Evolutionary conservation across 2,888 invertebrate species (phyloP), one percentile per base, ranked within the genome.

Genomic region (Cephus nigrinus): DNA sequence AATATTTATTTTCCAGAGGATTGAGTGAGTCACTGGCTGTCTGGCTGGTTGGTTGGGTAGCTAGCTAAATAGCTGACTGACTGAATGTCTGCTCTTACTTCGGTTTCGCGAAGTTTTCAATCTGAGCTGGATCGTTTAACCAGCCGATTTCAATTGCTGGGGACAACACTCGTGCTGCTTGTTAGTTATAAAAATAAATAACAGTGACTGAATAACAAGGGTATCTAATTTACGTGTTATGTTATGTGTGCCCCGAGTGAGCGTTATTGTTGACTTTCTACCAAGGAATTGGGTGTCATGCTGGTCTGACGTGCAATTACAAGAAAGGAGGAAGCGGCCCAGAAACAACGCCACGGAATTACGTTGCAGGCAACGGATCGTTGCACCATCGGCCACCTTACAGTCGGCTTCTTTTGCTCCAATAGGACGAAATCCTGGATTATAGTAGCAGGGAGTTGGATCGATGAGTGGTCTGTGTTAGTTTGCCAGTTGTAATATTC

Each of bases 381-480:
- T 33, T 31, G 32, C 71, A 71, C 33, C 71, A 55, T 23, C 55
- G 55, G 55, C 55, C 9, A 55, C 55, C 55, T 55, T 55, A 55
- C 2, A 55, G 55, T 55, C 55, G 55, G 55, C 23, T 55, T 55
- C 55, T 23, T 55, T 23, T 55, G 55, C 55, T 55, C 9, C 55
- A 55, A 9, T 9, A 55, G 23, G 9, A 87, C 92, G 92, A 92
- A 93, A 93, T 93, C 93, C 93, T 83, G 92, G 23, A 55, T 23
- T 55, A 55, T 55, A 55, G 55, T 55, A 23, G 5, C 55, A 23
- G 9, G 23, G 5, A 55, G 55, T 55, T 23, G 23, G 55, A 55
- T 55, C 55, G 55, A 55, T 55, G 55, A 55, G 55, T 55, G 55
- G 23, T 2, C 23, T 9, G 55, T 55, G 55, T 55, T 55, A 55